Evolutionary conservation across 2,888 invertebrate species (phyloP).

Genomic region (Dynastes grantii): DNA sequence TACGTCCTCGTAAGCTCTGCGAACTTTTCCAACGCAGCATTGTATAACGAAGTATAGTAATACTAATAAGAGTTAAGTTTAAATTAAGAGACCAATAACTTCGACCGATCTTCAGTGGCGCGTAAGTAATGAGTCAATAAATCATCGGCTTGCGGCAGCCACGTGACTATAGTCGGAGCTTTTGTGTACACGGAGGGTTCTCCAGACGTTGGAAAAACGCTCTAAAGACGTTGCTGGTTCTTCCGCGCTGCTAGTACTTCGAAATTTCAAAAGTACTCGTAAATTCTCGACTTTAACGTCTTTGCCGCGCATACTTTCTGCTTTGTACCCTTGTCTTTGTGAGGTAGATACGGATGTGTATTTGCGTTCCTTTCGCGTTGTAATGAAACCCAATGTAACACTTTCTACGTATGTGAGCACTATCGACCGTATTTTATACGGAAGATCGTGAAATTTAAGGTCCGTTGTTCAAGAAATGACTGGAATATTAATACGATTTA

Average conservation of each 20-base stretch:
- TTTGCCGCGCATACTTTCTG: slow-evolving; percentile 20
- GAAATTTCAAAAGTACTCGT: slow-evolving; percentile 37
- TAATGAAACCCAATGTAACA: background rate
- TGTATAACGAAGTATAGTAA: slow-evolving; percentile 34
- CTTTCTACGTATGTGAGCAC: background rate
- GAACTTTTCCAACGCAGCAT: slow-evolving; percentile 11
- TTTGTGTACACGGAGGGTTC: slow-evolving; percentile 21
- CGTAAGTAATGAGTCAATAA: slow-evolving; percentile 53
- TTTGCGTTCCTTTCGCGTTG: slow-evolving; percentile 4
- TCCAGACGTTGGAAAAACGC: slow-evolving; percentile 27
- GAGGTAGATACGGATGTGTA: background rate
- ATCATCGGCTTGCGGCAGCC: slow-evolving; percentile 51
- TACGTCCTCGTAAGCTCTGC: background rate
- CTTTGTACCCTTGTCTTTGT: slow-evolving; percentile 25
- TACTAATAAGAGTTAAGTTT: slow-evolving; percentile 32
- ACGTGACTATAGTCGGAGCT: slow-evolving; percentile 37
- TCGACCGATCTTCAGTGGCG: slow-evolving; percentile 50
- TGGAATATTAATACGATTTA: background rate
- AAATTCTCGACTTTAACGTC: slow-evolving; percentile 30
- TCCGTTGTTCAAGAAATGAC: slow-evolving; percentile 1
- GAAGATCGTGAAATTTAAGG: slow-evolving; percentile 19
- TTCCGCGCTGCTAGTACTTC: background rate
- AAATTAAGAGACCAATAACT: slow-evolving; percentile 47
- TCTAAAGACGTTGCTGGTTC: background rate
- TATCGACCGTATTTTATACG: slow-evolving; percentile 14